Evolutionary conservation across 2,797 vertebrate species (phyloP).

Genomic region (Lutjanus argentimaculatus): DNA sequence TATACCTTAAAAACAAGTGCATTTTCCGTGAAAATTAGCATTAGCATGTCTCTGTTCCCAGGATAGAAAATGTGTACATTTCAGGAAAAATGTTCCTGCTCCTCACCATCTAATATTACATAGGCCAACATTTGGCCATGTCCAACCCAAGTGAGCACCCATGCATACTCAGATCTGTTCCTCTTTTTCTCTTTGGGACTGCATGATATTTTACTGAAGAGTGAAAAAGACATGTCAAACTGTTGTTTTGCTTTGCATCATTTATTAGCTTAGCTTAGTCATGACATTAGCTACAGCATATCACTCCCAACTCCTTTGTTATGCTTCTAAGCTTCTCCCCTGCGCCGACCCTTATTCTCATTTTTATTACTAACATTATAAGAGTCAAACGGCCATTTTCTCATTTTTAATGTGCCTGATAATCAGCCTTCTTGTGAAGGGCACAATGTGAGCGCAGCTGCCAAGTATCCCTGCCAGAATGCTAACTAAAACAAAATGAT

Average conservation of each 20-base stretch:
- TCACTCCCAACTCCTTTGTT: conserved; percentile 14
- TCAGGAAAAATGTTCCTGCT: no score
- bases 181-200: not conserved
- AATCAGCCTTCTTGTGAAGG: conserved; percentile 61
- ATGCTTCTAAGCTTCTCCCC: conserved; percentile 20
- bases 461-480: conserved; percentile 44
- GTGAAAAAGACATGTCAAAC: conserved; percentile 14
- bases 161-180: not conserved
- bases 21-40: no score
- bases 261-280: conserved; percentile 24
- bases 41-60: no score
- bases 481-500: conserved; percentile 39
- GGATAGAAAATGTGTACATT: no score
- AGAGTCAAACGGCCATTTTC: conserved; percentile 57
- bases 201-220: conserved; percentile 4
- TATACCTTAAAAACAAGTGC: no score
- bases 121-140: no score
- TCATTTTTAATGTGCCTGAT: conserved; percentile 61
- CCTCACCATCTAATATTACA: no score
- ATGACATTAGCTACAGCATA: not conserved
- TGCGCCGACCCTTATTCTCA: conserved; percentile 22
- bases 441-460: conserved; percentile 46
- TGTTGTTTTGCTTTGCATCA: conserved; percentile 29
- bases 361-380: conserved; percentile 55
- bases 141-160: no score